phyloP scores from a whole-genome alignment of 2,113 vertebrate species.

The Chaetodon trifascialis region DNA sequence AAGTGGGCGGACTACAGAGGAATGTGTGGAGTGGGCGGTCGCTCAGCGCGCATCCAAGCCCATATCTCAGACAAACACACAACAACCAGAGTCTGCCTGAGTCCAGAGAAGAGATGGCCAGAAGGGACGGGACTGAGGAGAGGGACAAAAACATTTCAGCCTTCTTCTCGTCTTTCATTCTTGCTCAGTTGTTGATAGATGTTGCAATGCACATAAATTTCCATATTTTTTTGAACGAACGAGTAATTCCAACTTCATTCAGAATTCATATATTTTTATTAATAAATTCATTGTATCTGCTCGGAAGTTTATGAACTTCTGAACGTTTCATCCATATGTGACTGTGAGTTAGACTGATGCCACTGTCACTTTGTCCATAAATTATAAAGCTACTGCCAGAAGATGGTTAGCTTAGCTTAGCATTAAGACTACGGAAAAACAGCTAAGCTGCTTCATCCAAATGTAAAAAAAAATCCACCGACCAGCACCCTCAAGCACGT shows the following conservation, averaged over 20 bases:
- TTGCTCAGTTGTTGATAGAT: slow-evolving; percentile 16
- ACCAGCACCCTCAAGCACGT: no score
- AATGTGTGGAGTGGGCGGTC: slow-evolving; percentile 72
- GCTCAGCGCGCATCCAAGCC: slow-evolving; percentile 55
- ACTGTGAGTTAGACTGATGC: background rate
- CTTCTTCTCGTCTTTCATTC: slow-evolving; percentile 3
- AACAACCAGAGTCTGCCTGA: slow-evolving; percentile 51
- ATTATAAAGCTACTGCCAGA: background rate
- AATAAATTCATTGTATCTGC: background rate
- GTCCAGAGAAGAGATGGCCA: slow-evolving; percentile 57
- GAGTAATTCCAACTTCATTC: background rate
- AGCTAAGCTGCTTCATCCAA: background rate
- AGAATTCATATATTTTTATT: background rate
- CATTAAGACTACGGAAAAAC: background rate
- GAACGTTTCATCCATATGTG: background rate
- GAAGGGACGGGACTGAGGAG: slow-evolving; percentile 54
- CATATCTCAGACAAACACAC: slow-evolving; percentile 78
- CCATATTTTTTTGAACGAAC: slow-evolving; percentile 40
- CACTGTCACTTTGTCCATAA: no score
- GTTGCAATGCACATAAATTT: slow-evolving; percentile 41
- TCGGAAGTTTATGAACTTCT: background rate
- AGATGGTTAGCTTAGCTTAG: background rate
- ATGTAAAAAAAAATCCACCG: no score
- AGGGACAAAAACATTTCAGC: slow-evolving; percentile 22
- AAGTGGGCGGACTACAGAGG: slow-evolving; percentile 71